Base-by-base conservation (phyloP, 2,797 vertebrate species). In the Lycodopsis pacificus region DNA sequence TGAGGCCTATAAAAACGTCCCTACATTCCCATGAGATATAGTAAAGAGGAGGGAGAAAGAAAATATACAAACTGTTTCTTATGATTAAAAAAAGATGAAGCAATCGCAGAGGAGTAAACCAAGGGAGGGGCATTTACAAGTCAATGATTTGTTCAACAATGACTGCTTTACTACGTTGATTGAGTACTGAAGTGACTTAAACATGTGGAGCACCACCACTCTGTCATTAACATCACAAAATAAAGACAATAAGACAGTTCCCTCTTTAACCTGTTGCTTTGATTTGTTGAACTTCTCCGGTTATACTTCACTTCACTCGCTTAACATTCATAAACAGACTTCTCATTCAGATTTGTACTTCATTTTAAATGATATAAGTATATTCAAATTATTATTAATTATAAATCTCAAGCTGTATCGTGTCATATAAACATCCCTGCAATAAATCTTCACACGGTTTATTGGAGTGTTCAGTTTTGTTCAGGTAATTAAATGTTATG, bases 1-100 rank as follows among this genome's bases (percentile, higher is more conserved):
- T 14, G 34, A 69, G 73, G 70, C 65, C 63, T 46, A 59, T 57
- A 66, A 86, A 84, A 87, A 79, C 77, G 19, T 78, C 59, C 48
- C 57, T 32, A n/a, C 51, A 44, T 75, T 81, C 77, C 73, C 54
- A 13, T 42, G 70, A 82, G 78, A 84, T 54, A 56, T 63, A 54
- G 20, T 27, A 56, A 80, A 74, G 27, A 65, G 8, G 0, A 14
- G 46, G 64, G 22, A 40, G 46, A 64, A 63, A 74, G 19, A 25
- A 53, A 76, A 84, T 54, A 77, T 9, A 49, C 20, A 72, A 65
- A 53, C 25, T 44, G 36, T 76, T 71, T 62, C 25, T 59, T 27
- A 15, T 49, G 44, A 77, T 73, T 57, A 1, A 30, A 73, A 81
- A 62, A 62, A 49, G 11, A 80, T 86, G 15, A 80, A 44, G 76